These are phyloP conservation scores for Oscarella lobularis DNA, from an alignment of 37 sponge, comb jelly and placozoan species.

Conservation along the genomic window DNA sequence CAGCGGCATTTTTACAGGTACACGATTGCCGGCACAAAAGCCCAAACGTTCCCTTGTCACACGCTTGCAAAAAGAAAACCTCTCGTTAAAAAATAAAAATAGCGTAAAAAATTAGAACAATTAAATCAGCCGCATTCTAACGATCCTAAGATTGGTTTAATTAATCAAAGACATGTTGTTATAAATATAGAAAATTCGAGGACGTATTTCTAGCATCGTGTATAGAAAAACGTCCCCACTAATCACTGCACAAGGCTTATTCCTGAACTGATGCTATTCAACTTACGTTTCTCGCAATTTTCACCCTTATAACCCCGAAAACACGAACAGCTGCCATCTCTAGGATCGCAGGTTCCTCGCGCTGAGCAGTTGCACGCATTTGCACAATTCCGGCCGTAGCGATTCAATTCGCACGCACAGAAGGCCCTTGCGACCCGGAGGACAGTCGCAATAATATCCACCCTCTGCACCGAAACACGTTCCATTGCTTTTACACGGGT, in stretches of 20 bases:
- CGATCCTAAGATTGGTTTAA: too few relatives aligned
- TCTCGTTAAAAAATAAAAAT: too few relatives aligned
- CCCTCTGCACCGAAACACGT: not conserved
- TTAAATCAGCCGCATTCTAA: too few relatives aligned
- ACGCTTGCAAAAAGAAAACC: too few relatives aligned
- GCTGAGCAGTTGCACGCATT: not conserved
- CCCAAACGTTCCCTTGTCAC: not conserved
- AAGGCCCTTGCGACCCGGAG: not conserved
- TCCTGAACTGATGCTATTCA: too few relatives aligned
- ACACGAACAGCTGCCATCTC: not conserved
- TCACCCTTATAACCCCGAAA: not conserved
- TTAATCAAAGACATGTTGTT: too few relatives aligned
- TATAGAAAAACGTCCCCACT: too few relatives aligned
- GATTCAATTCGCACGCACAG: not conserved
- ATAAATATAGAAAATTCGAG: too few relatives aligned
- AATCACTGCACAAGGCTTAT: too few relatives aligned
- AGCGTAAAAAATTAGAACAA: too few relatives aligned
- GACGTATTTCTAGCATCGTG: too few relatives aligned
- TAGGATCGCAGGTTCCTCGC: not conserved
- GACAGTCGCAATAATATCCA: not conserved
- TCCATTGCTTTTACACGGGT: not conserved
- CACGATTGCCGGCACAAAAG: not conserved
- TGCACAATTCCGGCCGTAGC: not conserved
- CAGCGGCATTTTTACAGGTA: not conserved
- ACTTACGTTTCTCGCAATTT: not conserved